Conservation (phyloP, 2,113 vertebrate genomes). For the Pristiophorus japonicus region DNA sequence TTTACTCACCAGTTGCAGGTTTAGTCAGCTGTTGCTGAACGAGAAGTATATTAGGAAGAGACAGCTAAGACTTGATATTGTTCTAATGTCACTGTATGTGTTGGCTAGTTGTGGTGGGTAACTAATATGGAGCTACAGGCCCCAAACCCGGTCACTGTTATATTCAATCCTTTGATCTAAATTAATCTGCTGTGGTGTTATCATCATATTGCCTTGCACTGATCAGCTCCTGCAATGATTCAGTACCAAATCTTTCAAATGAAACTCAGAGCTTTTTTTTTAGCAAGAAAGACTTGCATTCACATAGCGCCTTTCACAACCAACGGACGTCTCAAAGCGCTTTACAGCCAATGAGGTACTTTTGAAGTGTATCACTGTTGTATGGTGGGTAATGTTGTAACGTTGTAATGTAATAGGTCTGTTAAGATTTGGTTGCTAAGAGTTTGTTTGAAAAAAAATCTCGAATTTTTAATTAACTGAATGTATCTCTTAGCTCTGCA, state of each 20-base stretch:
- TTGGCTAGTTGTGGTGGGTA: not conserved
- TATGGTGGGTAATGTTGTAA: too few species aligned
- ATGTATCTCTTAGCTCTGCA: not conserved
- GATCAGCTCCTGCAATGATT: not conserved
- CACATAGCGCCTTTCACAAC: too few species aligned
- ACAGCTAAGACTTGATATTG: not conserved
- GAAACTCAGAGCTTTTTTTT: not conserved
- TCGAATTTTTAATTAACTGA: not conserved
- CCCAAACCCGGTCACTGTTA: not conserved
- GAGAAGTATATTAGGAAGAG: not conserved
- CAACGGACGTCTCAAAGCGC: too few species aligned
- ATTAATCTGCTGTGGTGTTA: not conserved
- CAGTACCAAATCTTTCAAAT: not conserved
- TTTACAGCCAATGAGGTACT: too few species aligned
- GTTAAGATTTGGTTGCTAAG: too few species aligned
- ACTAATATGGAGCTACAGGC: not conserved
- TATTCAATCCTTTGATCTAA: not conserved
- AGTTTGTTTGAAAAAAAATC: not conserved
- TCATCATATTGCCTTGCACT: not conserved
- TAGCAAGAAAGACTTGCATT: too few species aligned
- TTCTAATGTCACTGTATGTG: not conserved
- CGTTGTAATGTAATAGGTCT: too few species aligned
- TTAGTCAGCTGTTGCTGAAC: not conserved
- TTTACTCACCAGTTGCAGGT: not conserved
- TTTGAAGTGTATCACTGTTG: too few species aligned